These are phyloP conservation scores for Choreutis nemorana DNA, from an alignment of 2,888 invertebrate species.

Conservation along the genomic window DNA sequence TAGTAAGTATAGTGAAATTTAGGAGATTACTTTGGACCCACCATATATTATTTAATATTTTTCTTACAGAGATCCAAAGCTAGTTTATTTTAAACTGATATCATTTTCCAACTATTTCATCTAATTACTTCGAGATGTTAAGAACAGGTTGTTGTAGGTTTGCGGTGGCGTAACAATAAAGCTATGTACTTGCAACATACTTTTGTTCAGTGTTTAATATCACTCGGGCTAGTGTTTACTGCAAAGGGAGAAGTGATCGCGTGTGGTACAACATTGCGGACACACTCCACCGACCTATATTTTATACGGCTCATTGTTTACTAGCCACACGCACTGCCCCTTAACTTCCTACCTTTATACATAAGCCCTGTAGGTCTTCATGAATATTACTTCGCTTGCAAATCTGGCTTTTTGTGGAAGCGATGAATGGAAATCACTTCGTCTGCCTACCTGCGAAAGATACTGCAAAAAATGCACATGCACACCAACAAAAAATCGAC, in stretches of 20 bases:
- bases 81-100: too few relatives aligned
- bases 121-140: too few relatives aligned
- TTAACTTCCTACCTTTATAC: constrained; percentile 19
- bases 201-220: too few relatives aligned
- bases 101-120: too few relatives aligned
- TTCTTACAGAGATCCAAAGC: too few relatives aligned
- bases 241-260: constrained; percentile 39
- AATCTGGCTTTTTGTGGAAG: constrained; percentile 8
- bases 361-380: constrained; percentile 2
- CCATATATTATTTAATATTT: too few relatives aligned
- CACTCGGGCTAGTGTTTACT: too few relatives aligned
- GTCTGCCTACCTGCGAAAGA: constrained; percentile 54
- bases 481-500: constrained; percentile 52
- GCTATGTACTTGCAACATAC: too few relatives aligned
- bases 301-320: constrained; percentile 59
- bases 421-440: constrained; percentile 29
- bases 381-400: not conserved
- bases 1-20: too few relatives aligned
- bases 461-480: constrained; percentile 45
- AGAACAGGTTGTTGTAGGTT: too few relatives aligned
- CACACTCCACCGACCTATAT: constrained; percentile 62
- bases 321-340: constrained; percentile 39
- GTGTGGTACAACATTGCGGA: constrained; percentile 36
- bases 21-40: too few relatives aligned
- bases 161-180: too few relatives aligned